Conservation (phyloP, 2,888 invertebrate species). For the Diachrysia chrysitis region DNA sequence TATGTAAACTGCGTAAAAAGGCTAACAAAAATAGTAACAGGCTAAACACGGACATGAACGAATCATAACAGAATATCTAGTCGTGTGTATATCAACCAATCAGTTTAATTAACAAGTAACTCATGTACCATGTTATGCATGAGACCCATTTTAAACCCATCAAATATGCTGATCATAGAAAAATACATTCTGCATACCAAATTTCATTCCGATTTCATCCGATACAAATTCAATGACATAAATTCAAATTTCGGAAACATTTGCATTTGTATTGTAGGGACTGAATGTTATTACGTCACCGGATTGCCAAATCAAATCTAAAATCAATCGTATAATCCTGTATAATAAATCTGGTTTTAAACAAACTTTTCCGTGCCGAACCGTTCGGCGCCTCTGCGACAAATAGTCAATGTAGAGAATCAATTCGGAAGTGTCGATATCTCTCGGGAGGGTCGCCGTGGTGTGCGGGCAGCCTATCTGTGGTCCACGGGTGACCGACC, state of each 20-base stretch:
- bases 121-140: background rate
- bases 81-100: too few species aligned
- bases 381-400: background rate
- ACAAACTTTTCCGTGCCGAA: background rate
- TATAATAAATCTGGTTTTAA: too few species aligned
- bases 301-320: too few species aligned
- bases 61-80: background rate
- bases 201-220: too few species aligned
- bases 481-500: constrained; percentile 56
- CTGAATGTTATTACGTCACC: background rate
- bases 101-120: background rate
- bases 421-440: background rate
- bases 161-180: constrained; percentile 3
- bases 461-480: constrained; percentile 29
- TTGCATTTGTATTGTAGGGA: constrained; percentile 3
- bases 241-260: background rate
- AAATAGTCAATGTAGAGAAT: background rate
- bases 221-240: background rate
- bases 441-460: background rate
- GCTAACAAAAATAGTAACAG: background rate
- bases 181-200: background rate
- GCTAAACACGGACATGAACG: background rate
- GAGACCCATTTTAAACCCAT: background rate
- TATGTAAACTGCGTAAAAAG: background rate
- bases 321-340: background rate